Base-by-base conservation (phyloP, 2,113 vertebrate genomes). In the Tringa solitaria region DNA sequence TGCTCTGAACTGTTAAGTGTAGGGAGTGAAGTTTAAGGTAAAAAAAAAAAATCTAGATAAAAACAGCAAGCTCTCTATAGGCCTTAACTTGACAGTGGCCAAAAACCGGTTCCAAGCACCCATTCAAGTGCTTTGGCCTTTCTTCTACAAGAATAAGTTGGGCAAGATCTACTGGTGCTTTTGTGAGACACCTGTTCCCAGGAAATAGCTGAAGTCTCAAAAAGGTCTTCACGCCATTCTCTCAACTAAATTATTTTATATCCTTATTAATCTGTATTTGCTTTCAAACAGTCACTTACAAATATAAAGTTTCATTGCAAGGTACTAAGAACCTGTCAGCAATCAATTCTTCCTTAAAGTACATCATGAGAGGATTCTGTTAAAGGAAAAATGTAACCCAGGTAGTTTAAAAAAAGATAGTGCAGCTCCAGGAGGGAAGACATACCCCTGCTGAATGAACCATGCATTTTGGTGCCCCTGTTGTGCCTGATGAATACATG, bases 401-500 rank as follows among this genome's bases (percentile, higher is more conserved):
- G 39, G 59, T 33, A 69, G 24, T 50, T 14, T 39, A 39, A 24
- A 57, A 57, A 16, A 0, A 84, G 60, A 10, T 1, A 45, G 15
- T 16, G 33, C n/a, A 78, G 57, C 53, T 24, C 32, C 51, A 67
- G 84, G 53, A 80, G 35, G 48, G 12, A 51, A 68, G 45, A 98
- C 99, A 92, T 97, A 99, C 99, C 99, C 99, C 99, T 3, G 99
- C 99, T 1, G 99, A 99, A 96, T 99, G 99, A 90, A 99, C 99
- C 99, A 99, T 99, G 95, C 99, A 99, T 95, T 99, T 99, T 5
- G 99, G 99, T 15, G 99, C 99, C 10, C 99, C 99, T 0, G 99
- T 99, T 37, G 99, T 99, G 87, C 99, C 99, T 1, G 99, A 99
- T 0, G 99, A 99, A 93, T 99, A 99, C 99, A 99, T 99, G 96